Base-by-base conservation (phyloP, 2,888 invertebrate species). In the Octonoba sinensis region DNA sequence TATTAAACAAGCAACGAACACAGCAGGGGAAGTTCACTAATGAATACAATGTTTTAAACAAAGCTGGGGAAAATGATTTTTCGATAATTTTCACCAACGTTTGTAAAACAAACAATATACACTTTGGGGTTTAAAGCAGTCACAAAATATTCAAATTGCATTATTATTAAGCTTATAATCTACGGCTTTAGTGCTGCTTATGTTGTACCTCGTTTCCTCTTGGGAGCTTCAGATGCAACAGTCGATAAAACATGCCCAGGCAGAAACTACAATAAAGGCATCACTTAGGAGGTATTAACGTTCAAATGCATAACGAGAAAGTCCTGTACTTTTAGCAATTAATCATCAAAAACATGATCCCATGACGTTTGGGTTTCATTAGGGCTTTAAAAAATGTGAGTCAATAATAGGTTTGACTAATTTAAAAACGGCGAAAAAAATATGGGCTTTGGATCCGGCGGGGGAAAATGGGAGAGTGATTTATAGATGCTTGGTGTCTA, bases 61-160 rank as follows among this genome's bases (percentile, higher is more conserved):
- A 79, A 79, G 66, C 60, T 66, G 60, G 71, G 18, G 59, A 49
- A 64, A 77, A 71, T 71, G 72, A 79, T 79, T 79, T 78, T 79
- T 72, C 78, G 56, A 79, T 72, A 72, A 79, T 79, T 66, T 72
- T 79, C 59, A n/a, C 57, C 51, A 59, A 24, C 46, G 54, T 67
- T 79, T 79, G 66, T 71, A 59, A 49, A 24, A 27, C 36, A 59
- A 67, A 72, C 78, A 78, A 72, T 78, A 72, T 71, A 66, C 44
- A 66, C 60, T 79, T 60, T 15, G 22, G n/a, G 24, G 54, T 54
- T 66, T 18, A 60, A 49, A 54, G 51, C 22, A 79, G 66, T 59
- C 44, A 36, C 60, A 72, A 67, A 67, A 67, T 72, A 71, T 51
- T 72, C 46, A 72, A 79, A 79, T 72, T 24, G n/a, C 47, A 67